Base-by-base conservation (phyloP, 2,888 invertebrate genomes). In the Rhogogaster chlorosoma region DNA sequence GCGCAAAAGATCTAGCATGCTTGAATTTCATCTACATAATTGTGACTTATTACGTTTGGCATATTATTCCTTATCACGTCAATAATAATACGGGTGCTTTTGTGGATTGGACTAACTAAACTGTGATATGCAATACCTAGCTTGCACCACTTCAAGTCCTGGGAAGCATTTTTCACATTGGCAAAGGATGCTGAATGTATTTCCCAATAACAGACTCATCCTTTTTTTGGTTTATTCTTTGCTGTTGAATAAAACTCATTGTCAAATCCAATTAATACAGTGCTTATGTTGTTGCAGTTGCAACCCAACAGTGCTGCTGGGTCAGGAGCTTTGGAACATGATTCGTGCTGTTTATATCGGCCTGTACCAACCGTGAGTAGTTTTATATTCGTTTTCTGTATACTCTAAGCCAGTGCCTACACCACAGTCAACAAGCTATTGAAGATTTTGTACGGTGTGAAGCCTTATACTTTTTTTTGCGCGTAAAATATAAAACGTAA, bases 241-340 rank as follows among this genome's bases (percentile, higher is more conserved):
- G 22, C 12, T 61, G 22, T 12, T 57, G 15, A 9, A 61, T 22
- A 73, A 73, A 38, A 42, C 38, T 73, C 12, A 42, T 42, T 9
- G 32, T 22, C 0, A 0, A 7, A 36, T 32, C 29, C 18, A 42
- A 83, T 42, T 18, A n/a, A 67, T 67, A 49, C n/a, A 38, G 45
- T 45, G 22, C 45, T 32, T n/a, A 29, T 15, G 5, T 89, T 85
- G 87, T 93, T 94, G 61, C 94, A 99, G 99, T 94, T 99, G 73
- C 98, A 99, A 93, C 97, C 98, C 1, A 97, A 98, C 92, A 98
- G 98, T 93, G 98, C 99, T 7, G 97, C 98, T 83, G 99, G 99
- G 4, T 99, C 99, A 2, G 98, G 99, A 67, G 99, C 99, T 10
- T 94, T 99, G 88, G 99, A 99, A 93, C 99, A 99, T 93, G 99